Percentiles rank a stretch among this genome's conserved stretches.
Evolutionary conservation across 2,888 invertebrate species (phyloP).

Genomic region (Eumacrocentrus americanus): DNA sequence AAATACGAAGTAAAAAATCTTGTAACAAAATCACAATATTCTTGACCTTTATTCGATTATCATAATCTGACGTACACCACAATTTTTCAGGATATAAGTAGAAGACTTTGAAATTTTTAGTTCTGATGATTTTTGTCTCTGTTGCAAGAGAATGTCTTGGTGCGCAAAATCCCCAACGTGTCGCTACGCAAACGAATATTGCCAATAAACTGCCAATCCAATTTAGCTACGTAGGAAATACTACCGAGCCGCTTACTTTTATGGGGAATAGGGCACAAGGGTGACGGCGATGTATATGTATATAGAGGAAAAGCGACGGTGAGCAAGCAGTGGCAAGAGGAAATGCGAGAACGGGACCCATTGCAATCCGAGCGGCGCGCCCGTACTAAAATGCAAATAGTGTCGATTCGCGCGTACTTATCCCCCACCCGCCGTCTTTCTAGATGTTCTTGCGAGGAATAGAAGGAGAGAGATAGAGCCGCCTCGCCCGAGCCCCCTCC

Average conservation of each 20-base stretch:
- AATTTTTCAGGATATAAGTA: too few species aligned
- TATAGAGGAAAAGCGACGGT: background rate
- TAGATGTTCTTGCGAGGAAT: too few species aligned
- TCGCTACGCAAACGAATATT: slow-evolving; percentile 59
- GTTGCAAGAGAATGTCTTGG: background rate
- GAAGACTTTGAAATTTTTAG: background rate
- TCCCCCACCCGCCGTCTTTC: slow-evolving; percentile 14
- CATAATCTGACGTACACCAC: too few species aligned
- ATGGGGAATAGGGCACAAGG: slow-evolving; percentile 29
- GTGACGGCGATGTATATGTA: slow-evolving; percentile 1
- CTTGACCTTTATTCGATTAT: too few species aligned
- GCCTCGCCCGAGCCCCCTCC: too few species aligned
- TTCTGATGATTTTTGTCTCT: background rate
- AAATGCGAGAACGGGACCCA: slow-evolving; percentile 5
- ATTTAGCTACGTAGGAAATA: slow-evolving; percentile 58
- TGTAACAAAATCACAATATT: too few species aligned
- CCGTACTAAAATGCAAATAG: slow-evolving; percentile 27
- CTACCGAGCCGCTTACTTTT: slow-evolving; percentile 46
- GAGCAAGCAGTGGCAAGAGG: slow-evolving; percentile 7
- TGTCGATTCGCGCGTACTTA: slow-evolving; percentile 27
- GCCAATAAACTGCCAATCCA: slow-evolving; percentile 60
- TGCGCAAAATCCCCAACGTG: slow-evolving; percentile 46
- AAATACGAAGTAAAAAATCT: background rate
- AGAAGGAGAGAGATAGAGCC: too few species aligned
- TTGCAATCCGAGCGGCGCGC: slow-evolving; percentile 9